phyloP scores from a whole-genome alignment of 2,888 invertebrate genomes.

The Julus scandinavius region DNA sequence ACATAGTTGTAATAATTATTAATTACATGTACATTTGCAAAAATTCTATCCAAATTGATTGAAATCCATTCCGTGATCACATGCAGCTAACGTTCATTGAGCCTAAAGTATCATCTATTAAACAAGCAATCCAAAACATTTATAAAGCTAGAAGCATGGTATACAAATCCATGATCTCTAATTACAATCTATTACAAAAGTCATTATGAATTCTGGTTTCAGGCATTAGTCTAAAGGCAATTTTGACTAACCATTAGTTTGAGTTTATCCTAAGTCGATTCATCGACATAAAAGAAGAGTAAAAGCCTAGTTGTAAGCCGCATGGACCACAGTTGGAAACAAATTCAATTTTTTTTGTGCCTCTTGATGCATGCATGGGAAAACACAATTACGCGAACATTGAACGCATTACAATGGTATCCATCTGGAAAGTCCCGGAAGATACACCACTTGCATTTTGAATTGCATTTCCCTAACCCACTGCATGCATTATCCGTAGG shows the following conservation, averaged over 20 bases:
- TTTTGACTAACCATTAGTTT: neutral
- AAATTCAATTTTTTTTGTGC: slow-evolving; percentile 39
- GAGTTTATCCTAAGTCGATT: neutral
- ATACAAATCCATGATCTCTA: no score
- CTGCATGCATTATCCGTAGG: slow-evolving; percentile 9
- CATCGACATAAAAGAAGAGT: neutral
- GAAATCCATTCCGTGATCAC: no score
- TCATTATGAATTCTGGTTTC: no score
- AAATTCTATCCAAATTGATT: no score
- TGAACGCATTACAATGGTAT: slow-evolving; percentile 23
- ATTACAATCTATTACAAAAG: no score
- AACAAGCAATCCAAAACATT: no score
- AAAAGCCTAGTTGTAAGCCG: neutral
- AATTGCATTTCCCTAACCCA: slow-evolving; percentile 22
- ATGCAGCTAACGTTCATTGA: no score
- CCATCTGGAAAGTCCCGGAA: slow-evolving; percentile 19
- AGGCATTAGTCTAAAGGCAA: no score
- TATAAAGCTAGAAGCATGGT: no score
- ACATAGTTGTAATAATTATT: no score
- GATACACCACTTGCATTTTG: slow-evolving; percentile 36
- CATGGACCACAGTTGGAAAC: slow-evolving; percentile 10
- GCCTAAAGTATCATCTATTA: no score
- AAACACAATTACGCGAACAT: slow-evolving; percentile 42
- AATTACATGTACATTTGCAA: no score
- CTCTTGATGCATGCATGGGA: slow-evolving; percentile 43